Evolutionary conservation across 2,113 vertebrate genomes (phyloP), one percentile per base, ranked within the genome.

Genomic region (Tragelaphus buxtoni): DNA sequence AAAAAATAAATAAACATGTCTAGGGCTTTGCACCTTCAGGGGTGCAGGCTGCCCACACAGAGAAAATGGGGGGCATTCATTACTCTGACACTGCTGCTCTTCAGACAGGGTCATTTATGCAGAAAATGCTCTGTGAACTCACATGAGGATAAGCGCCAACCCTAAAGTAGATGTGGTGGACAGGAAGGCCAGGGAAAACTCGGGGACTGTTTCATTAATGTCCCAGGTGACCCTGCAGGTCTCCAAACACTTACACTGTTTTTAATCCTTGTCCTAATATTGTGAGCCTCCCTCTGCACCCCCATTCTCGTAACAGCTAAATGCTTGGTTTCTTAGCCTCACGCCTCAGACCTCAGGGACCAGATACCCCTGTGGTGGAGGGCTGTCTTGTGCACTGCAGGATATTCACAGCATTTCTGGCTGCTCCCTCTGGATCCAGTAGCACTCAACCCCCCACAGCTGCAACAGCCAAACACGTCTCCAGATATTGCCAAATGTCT

Each of bases 351-450:
- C 35, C 28, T 17, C 32, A 55, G 2, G 35, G 39, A 32, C 24
- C 53, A 56, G 55, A 9, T 9, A 1, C 47, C 55, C 77, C n/a
- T 26, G 20, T 5, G 58, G 32, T 7, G 18, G 32, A 55, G 12
- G 4, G 16, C 80, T 35, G 12, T 22, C 47, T 32, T 51, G 14
- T 1, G 1, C 14, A 42, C 1, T 20, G 12, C 0, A 20, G 51
- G n/a, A 55, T 24, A 9, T 11, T 22, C 22, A 55, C 30, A 91
- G 28, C 45, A n/a, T 39, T 53, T 32, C 35, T 39, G 49, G 11
- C 3, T 2, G 30, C 47, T 55, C 22, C 7, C 32, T 14, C 26
- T 51, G 47, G 22, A 77, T 8, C 2, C 18, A 24, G 24, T 5
- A 76, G 22, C 65, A 45, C 18, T 42, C 53, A 58, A 30, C 1